Evolutionary conservation across 2,797 vertebrate genomes (phyloP).

Genomic region (Gastrophryne carolinensis): DNA sequence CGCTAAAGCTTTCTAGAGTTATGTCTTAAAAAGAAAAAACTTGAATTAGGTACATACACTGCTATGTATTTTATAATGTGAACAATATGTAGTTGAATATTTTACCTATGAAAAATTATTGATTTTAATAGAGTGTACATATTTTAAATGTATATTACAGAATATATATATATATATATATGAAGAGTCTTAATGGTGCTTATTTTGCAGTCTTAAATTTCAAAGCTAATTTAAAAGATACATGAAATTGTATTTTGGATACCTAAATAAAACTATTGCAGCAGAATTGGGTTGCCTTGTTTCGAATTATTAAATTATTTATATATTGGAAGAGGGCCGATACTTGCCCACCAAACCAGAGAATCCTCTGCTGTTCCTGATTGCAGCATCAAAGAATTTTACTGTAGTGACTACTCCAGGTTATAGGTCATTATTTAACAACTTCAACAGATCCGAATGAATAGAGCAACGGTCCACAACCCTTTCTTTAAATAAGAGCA

Average conservation of each 20-base stretch:
- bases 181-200: constrained; percentile 35
- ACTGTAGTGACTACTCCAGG: too few species aligned
- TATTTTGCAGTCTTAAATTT: constrained; percentile 38
- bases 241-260: constrained; percentile 47
- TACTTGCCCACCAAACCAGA: too few species aligned
- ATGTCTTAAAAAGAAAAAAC: constrained; percentile 31
- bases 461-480: too few species aligned
- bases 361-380: too few species aligned
- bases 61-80: constrained; percentile 43
- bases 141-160: constrained; percentile 36
- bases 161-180: constrained; percentile 10
- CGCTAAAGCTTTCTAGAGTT: not conserved
- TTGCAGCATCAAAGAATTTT: too few species aligned
- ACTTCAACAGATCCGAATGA: too few species aligned
- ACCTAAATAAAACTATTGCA: constrained; percentile 37
- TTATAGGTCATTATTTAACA: too few species aligned
- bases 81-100: constrained; percentile 12
- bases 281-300: not conserved
- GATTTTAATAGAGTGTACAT: constrained; percentile 35
- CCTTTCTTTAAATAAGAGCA: too few species aligned
- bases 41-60: constrained; percentile 34
- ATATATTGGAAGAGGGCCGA: too few species aligned
- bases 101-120: not conserved
- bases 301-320: too few species aligned
- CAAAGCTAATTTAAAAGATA: not conserved